A percentile compares a stretch with the other conserved stretches of the same genome.
phyloP scores from a whole-genome alignment of 2,888 invertebrate species.

The Morpho achilles region DNA sequence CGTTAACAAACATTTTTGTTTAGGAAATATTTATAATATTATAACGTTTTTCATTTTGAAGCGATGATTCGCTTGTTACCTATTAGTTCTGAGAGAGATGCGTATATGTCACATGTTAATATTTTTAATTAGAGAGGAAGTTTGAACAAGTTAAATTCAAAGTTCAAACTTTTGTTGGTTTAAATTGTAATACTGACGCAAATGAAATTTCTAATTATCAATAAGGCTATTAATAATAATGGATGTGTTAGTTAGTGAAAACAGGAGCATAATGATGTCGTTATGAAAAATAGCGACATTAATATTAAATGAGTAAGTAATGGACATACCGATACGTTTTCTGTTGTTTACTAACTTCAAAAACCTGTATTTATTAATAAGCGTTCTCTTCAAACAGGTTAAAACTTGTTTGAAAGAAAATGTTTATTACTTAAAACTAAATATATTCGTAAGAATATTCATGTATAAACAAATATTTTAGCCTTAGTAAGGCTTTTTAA shows the following conservation, averaged over 20 bases:
- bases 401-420: too few relatives aligned
- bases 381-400: too few relatives aligned
- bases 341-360: not conserved
- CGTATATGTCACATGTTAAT: constrained; percentile 33
- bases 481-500: too few relatives aligned
- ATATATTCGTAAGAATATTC: too few relatives aligned
- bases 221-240: not conserved
- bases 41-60: constrained; percentile 69
- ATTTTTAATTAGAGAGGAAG: constrained; percentile 14
- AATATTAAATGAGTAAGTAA: not conserved
- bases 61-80: constrained; percentile 46
- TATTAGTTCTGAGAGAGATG: constrained; percentile 45
- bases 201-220: constrained; percentile 4
- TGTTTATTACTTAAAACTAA: too few relatives aligned
- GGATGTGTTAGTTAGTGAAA: constrained; percentile 1
- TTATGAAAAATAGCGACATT: constrained; percentile 6
- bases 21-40: constrained; percentile 55
- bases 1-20: constrained; percentile 72
- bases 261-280: constrained; percentile 8
- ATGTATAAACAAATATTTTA: too few relatives aligned
- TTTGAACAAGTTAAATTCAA: constrained; percentile 14
- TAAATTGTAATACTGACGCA: constrained; percentile 3
- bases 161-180: constrained; percentile 8
- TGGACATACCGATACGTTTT: not conserved
- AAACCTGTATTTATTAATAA: too few relatives aligned